These are phyloP conservation scores for Triops longicaudatus DNA, from an alignment of 1,140 invertebrate species.

Conservation along the genomic window DNA sequence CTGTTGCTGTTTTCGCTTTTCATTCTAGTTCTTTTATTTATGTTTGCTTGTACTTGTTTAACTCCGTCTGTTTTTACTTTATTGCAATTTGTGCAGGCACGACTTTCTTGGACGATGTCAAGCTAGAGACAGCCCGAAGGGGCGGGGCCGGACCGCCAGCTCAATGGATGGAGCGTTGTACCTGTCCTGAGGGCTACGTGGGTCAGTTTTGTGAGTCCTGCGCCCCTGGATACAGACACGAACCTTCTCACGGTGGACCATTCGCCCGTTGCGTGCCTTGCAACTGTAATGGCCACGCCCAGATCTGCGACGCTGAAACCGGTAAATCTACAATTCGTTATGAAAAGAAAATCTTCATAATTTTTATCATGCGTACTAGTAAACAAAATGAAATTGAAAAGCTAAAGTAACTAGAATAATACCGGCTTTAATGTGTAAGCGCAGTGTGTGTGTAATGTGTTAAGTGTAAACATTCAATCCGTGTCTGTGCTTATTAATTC, in stretches of 20 bases:
- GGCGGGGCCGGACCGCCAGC: conserved; percentile 69
- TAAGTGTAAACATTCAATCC: no score
- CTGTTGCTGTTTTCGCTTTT: no score
- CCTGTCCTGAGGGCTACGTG: conserved; percentile 80
- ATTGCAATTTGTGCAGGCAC: conserved; percentile 49
- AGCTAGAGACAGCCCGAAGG: conserved; percentile 71
- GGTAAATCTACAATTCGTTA: conserved; percentile 45
- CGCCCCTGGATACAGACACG: conserved; percentile 82
- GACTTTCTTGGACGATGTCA: conserved; percentile 81
- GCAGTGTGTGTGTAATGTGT: no score
- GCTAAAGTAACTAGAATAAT: no score
- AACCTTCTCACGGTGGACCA: conserved; percentile 77
- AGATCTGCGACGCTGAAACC: conserved; percentile 89
- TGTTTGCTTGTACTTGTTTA: no score
- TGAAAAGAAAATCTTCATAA: neutral
- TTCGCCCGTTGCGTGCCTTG: conserved; percentile 90
- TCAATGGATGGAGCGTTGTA: conserved; percentile 89
- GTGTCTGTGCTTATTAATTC: no score
- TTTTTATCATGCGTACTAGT: neutral
- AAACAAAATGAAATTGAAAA: no score
- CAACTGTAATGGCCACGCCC: conserved; percentile 90
- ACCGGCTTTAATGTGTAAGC: no score
- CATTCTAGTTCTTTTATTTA: no score
- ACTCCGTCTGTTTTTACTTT: no score
- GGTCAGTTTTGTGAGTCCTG: conserved; percentile 97